Evolutionary conservation across 2,113 vertebrate genomes (phyloP).

Genomic region (Nansenia antarctica): DNA sequence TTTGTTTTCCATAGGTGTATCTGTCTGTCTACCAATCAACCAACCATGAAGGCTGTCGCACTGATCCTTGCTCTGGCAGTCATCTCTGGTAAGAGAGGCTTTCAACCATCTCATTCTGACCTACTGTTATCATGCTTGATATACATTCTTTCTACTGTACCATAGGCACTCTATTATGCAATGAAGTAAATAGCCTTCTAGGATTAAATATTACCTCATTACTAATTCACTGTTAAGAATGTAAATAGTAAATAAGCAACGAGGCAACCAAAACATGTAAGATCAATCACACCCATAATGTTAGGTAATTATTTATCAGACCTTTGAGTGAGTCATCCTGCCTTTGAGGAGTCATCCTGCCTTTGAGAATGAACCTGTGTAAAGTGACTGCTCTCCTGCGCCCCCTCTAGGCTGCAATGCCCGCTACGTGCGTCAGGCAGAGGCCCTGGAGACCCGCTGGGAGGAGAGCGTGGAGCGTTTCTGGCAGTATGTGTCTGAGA

Average conservation of each 20-base stretch:
- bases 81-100: constrained; percentile 66
- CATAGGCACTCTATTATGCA: too few species aligned
- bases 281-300: too few species aligned
- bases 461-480: constrained; percentile 72
- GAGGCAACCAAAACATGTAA: too few species aligned
- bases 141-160: background rate
- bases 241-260: too few species aligned
- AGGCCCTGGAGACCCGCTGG: constrained; percentile 56
- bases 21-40: constrained; percentile 58
- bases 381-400: background rate
- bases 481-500: constrained; percentile 66
- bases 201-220: too few species aligned
- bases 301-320: too few species aligned
- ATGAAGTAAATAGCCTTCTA: too few species aligned
- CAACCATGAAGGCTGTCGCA: constrained; percentile 74
- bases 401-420: constrained; percentile 72
- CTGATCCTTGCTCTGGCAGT: constrained; percentile 73
- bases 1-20: constrained; percentile 47
- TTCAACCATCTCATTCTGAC: background rate
- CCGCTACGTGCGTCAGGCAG: constrained; percentile 56
- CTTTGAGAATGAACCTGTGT: too few species aligned
- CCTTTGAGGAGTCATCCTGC: too few species aligned
- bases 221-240: too few species aligned
- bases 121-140: background rate
- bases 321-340: too few species aligned